A percentile compares a stretch with the other conserved stretches of the same genome.
Evolutionary conservation across 2,888 invertebrate species (phyloP).

Genomic region (Epiblema foenella): DNA sequence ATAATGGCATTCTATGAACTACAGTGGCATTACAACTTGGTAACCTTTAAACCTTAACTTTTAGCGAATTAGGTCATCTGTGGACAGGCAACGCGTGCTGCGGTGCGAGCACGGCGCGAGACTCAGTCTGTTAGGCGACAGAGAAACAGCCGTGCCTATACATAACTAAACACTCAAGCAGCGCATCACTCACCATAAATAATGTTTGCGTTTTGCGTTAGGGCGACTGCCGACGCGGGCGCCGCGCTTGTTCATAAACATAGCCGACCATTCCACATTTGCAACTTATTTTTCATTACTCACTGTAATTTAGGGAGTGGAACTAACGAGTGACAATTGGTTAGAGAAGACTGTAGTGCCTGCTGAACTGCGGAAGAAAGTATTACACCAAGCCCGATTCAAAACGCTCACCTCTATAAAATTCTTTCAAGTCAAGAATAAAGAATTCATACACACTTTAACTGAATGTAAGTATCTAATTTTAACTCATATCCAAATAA

Average conservation of each 20-base stretch:
- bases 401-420: slow-evolving; percentile 75
- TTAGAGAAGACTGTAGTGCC: slow-evolving; percentile 75
- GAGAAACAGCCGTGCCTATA: not conserved
- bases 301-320: slow-evolving; percentile 67
- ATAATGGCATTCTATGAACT: slow-evolving; percentile 81
- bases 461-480: slow-evolving; percentile 69
- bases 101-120: not conserved
- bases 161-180: not conserved
- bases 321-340: slow-evolving; percentile 78
- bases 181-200: too few species aligned
- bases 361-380: slow-evolving; percentile 74
- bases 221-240: not conserved
- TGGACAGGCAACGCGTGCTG: not conserved
- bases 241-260: not conserved
- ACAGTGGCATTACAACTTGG: slow-evolving; percentile 83
- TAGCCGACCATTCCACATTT: too few species aligned
- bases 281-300: too few species aligned
- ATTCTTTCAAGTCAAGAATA: slow-evolving; percentile 80
- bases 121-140: too few species aligned
- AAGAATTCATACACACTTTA: slow-evolving; percentile 77
- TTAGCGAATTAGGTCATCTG: not conserved
- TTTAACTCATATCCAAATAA: not conserved
- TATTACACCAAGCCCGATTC: slow-evolving; percentile 78
- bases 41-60: slow-evolving; percentile 51
- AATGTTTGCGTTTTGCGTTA: not conserved